phyloP scores from a whole-genome alignment of 2,888 invertebrate genomes.

The Phengaris arion region DNA sequence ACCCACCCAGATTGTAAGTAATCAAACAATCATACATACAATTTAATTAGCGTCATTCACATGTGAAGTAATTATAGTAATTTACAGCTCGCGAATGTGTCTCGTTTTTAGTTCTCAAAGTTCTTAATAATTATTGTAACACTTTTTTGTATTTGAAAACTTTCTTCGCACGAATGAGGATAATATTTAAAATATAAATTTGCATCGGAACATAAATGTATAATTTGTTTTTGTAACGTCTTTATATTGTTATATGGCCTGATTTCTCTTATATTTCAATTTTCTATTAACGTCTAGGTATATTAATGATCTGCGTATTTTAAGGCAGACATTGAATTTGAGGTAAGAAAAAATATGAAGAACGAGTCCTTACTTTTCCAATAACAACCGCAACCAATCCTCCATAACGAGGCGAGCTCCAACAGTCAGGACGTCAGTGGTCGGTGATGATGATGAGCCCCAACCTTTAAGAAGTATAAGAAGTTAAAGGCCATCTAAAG shows the following conservation, averaged over 20 bases:
- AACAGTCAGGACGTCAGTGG: neutral
- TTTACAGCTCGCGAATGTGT: conserved; percentile 10
- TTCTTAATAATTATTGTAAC: conserved; percentile 20
- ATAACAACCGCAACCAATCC: too few relatives aligned
- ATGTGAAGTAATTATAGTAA: conserved; percentile 17
- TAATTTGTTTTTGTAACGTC: neutral
- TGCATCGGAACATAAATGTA: neutral
- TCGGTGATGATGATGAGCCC: neutral
- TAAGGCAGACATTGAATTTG: too few relatives aligned
- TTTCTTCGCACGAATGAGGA: conserved; percentile 16
- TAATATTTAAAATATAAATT: neutral
- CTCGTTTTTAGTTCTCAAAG: neutral
- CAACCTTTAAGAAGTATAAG: neutral
- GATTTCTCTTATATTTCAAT: too few relatives aligned
- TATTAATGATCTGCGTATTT: too few relatives aligned
- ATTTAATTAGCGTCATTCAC: conserved; percentile 18
- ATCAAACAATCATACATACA: conserved; percentile 12
- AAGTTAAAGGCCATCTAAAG: neutral
- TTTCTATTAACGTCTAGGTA: too few relatives aligned
- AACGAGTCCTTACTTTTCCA: too few relatives aligned
- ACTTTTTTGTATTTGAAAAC: conserved; percentile 13
- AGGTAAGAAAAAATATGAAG: too few relatives aligned
- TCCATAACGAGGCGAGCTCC: neutral
- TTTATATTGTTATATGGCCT: too few relatives aligned
- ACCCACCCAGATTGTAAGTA: conserved; percentile 7